phyloP scores from a whole-genome alignment of 2,113 vertebrate genomes.

The Aphyosemion australe region DNA sequence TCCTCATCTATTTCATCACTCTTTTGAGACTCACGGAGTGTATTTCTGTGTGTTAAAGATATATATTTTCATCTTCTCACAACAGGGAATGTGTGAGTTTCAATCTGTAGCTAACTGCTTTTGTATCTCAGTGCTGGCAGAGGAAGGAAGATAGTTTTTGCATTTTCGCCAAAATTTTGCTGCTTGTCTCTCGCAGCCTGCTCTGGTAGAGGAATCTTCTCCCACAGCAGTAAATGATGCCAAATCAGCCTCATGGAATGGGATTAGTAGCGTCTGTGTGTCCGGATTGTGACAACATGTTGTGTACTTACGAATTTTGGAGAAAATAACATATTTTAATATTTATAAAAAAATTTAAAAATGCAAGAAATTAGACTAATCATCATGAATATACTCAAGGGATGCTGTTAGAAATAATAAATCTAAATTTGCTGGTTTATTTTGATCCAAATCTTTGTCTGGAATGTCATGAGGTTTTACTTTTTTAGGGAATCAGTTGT shows the following conservation, averaged over 20 bases:
- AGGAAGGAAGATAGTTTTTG: conserved; percentile 17
- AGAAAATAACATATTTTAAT: background rate
- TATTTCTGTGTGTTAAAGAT: conserved; percentile 30
- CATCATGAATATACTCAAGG: no score
- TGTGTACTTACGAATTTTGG: background rate
- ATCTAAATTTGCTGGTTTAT: no score
- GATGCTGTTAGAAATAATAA: no score
- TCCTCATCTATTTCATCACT: conserved; percentile 57
- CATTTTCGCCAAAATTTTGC: conserved; percentile 31
- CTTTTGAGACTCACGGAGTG: conserved; percentile 31
- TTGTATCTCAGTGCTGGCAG: conserved; percentile 31
- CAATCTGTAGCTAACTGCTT: conserved; percentile 3
- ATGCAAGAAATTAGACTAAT: no score
- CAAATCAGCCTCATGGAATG: conserved; percentile 29
- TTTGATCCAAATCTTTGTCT: no score
- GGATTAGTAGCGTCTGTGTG: conserved; percentile 20
- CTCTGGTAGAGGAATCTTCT: conserved; percentile 39
- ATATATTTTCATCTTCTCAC: conserved; percentile 30
- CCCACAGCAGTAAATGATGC: conserved; percentile 24
- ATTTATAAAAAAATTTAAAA: background rate
- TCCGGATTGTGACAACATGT: conserved; percentile 7
- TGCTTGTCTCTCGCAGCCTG: conserved; percentile 28
- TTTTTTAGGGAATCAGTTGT: no score
- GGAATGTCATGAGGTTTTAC: no score
- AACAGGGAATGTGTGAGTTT: conserved; percentile 3